Base-by-base conservation (phyloP, 2,797 vertebrate genomes). In the Fratercula arctica region DNA sequence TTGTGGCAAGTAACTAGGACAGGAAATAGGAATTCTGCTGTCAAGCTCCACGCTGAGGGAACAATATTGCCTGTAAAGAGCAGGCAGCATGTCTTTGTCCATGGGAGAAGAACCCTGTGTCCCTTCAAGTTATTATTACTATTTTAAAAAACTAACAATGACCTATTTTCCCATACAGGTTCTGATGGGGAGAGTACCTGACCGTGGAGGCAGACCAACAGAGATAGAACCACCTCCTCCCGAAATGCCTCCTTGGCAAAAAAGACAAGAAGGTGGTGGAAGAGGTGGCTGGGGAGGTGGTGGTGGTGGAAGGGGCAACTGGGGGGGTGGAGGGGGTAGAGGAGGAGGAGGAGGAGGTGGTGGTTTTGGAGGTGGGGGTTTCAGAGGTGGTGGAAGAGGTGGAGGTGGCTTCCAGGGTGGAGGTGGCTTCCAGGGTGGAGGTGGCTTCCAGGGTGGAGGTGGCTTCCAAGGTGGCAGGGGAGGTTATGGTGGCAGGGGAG, bases 201-300 rank as follows among this genome's bases (percentile, higher is more conserved):
- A 99, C 97, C 98, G 99, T 87, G 99, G 99, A 91, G 99, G 99
- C 85, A 98, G 99, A 51, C 99, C 99, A 1, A 98, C 99, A 23
- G 99, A 99, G 97, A 99, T 99, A 68, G 91, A 98, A 31, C 98
- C 99, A 21, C 99, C 99, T 7, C 98, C 98, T 39, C 99, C 99
- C 0, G 99, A 99, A 97, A 99, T 99, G 99, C 99, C 99, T 4
- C 98, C 98, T 5, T 99, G 99, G 99, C 98, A 99, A 85, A 99
- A 99, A 97, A 98, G 99, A 98, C 98, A 99, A 90, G 99, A 99
- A 28, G 98, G 98, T 37, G 98, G 99, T 29, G 98, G 98, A 85
- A 97, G 99, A 93, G 98, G 98, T 24, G 98, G 98, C 16, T 96
- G 98, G 95, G 97, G 98, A 33, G 97, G 98, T 6, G 96, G 98